A percentile compares a stretch with the other conserved stretches of the same genome.
These are phyloP conservation scores for Platysternon megacephalum DNA, from an alignment of 2,113 vertebrate species.

Conservation along the genomic window DNA sequence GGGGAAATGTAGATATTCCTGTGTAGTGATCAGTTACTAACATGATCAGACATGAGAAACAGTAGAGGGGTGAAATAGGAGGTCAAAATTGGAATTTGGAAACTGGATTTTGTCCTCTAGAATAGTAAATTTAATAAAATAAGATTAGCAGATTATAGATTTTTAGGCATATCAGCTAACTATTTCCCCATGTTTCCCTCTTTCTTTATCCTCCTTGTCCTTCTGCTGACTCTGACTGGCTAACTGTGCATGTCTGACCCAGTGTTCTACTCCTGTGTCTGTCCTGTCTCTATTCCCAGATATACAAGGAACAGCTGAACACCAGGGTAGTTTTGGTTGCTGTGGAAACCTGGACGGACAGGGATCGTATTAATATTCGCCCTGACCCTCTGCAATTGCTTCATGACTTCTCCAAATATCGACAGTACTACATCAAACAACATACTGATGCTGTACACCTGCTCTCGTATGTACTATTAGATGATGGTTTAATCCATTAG, in stretches of 20 bases:
- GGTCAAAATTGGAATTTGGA: background rate
- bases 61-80: background rate
- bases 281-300: conserved; percentile 85
- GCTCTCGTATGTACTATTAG: conserved; percentile 86
- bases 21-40: background rate
- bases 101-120: background rate
- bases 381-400: conserved; percentile 92
- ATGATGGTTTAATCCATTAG: background rate
- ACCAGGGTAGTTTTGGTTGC: conserved; percentile 96
- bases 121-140: background rate
- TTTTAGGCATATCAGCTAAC: conserved; percentile 65
- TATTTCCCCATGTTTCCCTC: conserved; percentile 74
- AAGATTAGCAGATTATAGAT: background rate
- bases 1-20: background rate
- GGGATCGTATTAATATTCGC: conserved; percentile 89
- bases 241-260: conserved; percentile 81
- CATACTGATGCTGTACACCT: conserved; percentile 94
- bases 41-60: background rate
- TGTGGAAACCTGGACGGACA: conserved; percentile 96
- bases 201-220: conserved; percentile 76
- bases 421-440: conserved; percentile 92
- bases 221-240: conserved; percentile 76
- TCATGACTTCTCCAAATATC: conserved; percentile 93
- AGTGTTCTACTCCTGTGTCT: conserved; percentile 85
- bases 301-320: conserved; percentile 97